Evolutionary conservation across 2,113 vertebrate species (phyloP), one percentile per base, ranked within the genome.

Genomic region (Psilopogon haemacephalus): DNA sequence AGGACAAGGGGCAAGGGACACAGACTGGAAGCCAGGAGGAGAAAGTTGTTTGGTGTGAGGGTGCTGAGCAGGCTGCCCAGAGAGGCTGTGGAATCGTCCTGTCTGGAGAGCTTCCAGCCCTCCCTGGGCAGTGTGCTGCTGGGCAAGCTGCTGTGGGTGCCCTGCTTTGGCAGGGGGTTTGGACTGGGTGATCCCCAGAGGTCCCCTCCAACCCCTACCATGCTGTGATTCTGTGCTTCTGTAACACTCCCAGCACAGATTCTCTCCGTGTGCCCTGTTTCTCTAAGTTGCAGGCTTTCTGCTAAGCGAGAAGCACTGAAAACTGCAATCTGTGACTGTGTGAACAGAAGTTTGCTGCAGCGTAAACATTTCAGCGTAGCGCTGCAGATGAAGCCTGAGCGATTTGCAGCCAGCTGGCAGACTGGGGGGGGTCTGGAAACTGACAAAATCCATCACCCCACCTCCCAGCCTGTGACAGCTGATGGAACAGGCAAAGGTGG

Each of bases 401-500:
- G 50, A 17, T 68, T 74, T 63, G 11, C 75, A 78, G 79, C 40
- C 59, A 75, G 84, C 72, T 69, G 72, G 35, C 59, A 46, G 59
- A 4, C 27, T 2, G 5, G 6, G 27, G 5, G 6, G 27, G 40
- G 23, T 8, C 65, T 44, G 52, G 30, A 72, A 76, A 27, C 64
- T 28, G 74, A 42, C 90, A 58, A 27, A 46, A 81, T 15, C 46
- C 11, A 2, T 42, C 62, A 18, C 2, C 35, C 59, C 60, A 1
- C 58, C 68, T 44, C 68, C 3, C 19, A 23, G 59, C 18, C 21
- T 6, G 5, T 10, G 44, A 40, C 54, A 59, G 71, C 28, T 60
- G 52, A 59, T 11, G 2, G 0, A 16, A 59, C 1, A 58, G 59
- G 15, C 76, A 35, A 48, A 32, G 40, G 26, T 7, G 1, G 21